Evolutionary conservation across 2,888 invertebrate genomes (phyloP).

Genomic region (Cephus rjabovi): DNA sequence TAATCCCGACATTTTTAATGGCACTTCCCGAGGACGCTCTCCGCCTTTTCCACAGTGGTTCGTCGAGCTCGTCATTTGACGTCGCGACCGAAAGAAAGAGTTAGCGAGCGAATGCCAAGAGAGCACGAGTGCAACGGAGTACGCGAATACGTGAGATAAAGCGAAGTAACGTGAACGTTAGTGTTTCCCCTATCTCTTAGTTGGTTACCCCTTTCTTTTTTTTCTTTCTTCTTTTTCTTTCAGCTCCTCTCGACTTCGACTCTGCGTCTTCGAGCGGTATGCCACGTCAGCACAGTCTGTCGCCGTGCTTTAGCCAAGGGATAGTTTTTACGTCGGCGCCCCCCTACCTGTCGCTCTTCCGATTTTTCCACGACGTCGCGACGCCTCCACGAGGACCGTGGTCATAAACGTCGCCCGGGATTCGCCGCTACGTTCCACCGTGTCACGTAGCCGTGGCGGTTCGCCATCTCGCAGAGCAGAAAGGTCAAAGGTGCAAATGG

Average conservation of each 20-base stretch:
- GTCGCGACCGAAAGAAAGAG: background rate
- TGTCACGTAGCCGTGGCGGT: background rate
- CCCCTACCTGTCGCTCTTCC: constrained; percentile 9
- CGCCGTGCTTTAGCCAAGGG: constrained; percentile 38
- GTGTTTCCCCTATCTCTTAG: background rate
- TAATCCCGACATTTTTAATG: constrained; percentile 29
- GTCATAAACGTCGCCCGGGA: background rate
- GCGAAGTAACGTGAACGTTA: background rate
- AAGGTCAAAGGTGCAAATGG: background rate
- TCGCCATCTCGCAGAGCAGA: background rate
- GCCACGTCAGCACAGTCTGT: constrained; percentile 46
- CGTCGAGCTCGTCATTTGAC: background rate
- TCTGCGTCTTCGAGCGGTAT: background rate
- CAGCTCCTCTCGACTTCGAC: background rate
- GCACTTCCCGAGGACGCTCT: constrained; percentile 24
- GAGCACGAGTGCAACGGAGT: background rate
- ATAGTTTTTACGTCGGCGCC: constrained; percentile 34
- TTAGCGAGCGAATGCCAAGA: background rate
- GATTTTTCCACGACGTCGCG: background rate
- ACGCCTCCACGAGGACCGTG: background rate
- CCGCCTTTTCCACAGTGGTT: background rate
- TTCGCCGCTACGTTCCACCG: background rate
- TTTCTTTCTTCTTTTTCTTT: background rate
- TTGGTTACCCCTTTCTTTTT: background rate
- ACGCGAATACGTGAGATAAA: background rate